phyloP scores from a whole-genome alignment of 2,888 invertebrate genomes.

The Perithous albicinctus region DNA sequence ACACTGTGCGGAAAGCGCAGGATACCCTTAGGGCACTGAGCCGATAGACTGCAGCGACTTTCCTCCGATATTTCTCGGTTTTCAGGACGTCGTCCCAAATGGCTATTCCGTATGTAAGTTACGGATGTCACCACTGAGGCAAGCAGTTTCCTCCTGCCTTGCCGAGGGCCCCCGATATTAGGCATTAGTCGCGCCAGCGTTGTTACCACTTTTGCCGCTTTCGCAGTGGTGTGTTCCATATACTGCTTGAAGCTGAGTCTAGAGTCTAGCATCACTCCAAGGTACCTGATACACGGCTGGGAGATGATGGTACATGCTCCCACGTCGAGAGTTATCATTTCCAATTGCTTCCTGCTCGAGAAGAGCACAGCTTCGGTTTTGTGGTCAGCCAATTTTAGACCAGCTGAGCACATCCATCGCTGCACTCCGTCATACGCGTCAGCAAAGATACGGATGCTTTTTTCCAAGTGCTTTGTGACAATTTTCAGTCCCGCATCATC shows the following conservation, averaged over 20 bases:
- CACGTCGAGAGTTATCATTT: neutral
- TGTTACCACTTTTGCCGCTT: neutral
- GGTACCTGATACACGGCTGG: slow-evolving; percentile 59
- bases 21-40: slow-evolving; percentile 33
- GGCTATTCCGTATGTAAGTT: slow-evolving; percentile 49
- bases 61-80: neutral
- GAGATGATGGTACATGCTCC: slow-evolving; percentile 3
- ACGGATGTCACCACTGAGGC: slow-evolving; percentile 55
- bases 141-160: slow-evolving; percentile 6
- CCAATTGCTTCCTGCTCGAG: slow-evolving; percentile 2
- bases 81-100: slow-evolving; percentile 36
- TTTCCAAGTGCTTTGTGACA: slow-evolving; percentile 50
- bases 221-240: neutral
- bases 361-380: neutral
- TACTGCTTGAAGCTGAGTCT: neutral
- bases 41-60: slow-evolving; percentile 18
- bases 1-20: slow-evolving; percentile 51
- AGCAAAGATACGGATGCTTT: slow-evolving; percentile 19
- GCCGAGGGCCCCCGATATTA: neutral
- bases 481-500: slow-evolving; percentile 55
- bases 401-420: slow-evolving; percentile 38
- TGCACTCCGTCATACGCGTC: slow-evolving; percentile 19
- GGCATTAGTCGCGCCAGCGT: neutral
- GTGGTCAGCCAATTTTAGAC: slow-evolving; percentile 71
- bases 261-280: slow-evolving; percentile 64